Evolutionary conservation across 1,140 invertebrate species (phyloP).

Genomic region (Musca domestica): DNA sequence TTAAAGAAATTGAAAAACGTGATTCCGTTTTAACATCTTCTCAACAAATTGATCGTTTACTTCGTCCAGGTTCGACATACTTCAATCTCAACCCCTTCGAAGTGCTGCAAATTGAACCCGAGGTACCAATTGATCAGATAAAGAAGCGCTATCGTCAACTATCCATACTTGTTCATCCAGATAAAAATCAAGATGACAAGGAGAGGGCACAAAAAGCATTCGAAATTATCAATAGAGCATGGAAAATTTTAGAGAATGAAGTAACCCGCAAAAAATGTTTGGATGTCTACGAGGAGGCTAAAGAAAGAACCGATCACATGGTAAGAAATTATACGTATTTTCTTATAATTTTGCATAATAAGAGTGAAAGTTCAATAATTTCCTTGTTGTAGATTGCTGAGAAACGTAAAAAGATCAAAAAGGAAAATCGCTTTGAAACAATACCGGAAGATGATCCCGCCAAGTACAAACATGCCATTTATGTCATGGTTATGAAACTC

Average conservation of each 20-base stretch:
- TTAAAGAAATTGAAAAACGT: slow-evolving; percentile 55
- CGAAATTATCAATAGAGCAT: slow-evolving; percentile 94
- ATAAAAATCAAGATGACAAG: slow-evolving; percentile 75
- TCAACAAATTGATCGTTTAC: slow-evolving; percentile 91
- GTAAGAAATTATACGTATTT: slow-evolving; percentile 56
- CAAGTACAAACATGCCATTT: slow-evolving; percentile 91
- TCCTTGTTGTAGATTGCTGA: slow-evolving; percentile 78
- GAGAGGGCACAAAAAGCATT: slow-evolving; percentile 93
- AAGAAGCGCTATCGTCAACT: slow-evolving; percentile 96
- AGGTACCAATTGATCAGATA: slow-evolving; percentile 82
- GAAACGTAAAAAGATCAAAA: slow-evolving; percentile 92
- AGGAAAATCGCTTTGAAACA: slow-evolving; percentile 77
- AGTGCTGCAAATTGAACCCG: slow-evolving; percentile 92
- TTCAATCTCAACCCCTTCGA: slow-evolving; percentile 96
- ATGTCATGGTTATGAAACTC: slow-evolving; percentile 97
- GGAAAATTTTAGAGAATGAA: slow-evolving; percentile 95
- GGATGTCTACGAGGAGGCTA: slow-evolving; percentile 96
- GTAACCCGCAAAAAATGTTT: slow-evolving; percentile 90
- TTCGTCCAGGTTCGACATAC: slow-evolving; percentile 92
- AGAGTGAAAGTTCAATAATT: slow-evolving; percentile 31
- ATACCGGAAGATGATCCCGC: slow-evolving; percentile 94
- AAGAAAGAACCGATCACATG: slow-evolving; percentile 90
- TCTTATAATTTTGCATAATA: slow-evolving; percentile 8
- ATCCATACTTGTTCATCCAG: slow-evolving; percentile 96
- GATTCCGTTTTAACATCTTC: slow-evolving; percentile 74